Percentiles rank a stretch among this genome's conserved stretches.
Conservation (phyloP, 2,888 invertebrate genomes). For the Sinohyriopsis cumingii region DNA sequence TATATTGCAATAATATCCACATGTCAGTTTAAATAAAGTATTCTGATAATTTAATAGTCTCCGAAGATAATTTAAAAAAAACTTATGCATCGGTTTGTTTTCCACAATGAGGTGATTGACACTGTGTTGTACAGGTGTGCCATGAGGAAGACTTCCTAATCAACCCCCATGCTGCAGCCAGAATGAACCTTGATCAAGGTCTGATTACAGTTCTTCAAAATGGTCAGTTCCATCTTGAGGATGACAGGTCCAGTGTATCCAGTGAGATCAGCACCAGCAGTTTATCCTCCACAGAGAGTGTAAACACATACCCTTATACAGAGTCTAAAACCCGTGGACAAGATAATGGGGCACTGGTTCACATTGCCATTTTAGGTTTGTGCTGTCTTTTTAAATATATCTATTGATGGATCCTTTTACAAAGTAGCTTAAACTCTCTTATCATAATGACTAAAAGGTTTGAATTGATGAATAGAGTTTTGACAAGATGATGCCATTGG, state of each 20-base stretch:
- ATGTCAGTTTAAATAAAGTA: too few species aligned
- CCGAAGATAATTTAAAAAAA: not conserved
- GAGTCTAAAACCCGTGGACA: constrained; percentile 43
- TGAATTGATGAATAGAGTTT: too few species aligned
- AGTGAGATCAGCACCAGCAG: constrained; percentile 34
- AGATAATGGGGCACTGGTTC: constrained; percentile 64
- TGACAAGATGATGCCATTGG: too few species aligned
- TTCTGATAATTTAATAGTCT: not conserved
- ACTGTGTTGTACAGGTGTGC: not conserved
- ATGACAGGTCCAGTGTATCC: constrained; percentile 23
- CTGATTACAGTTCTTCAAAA: constrained; percentile 42
- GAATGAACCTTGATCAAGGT: constrained; percentile 15
- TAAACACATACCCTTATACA: constrained; percentile 32
- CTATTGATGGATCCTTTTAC: too few species aligned
- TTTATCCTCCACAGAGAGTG: constrained; percentile 18
- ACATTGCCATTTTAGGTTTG: constrained; percentile 60
- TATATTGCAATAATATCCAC: too few species aligned
- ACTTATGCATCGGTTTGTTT: not conserved
- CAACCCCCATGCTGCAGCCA: constrained; percentile 35
- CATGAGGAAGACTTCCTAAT: constrained; percentile 21
- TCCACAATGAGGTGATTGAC: not conserved
- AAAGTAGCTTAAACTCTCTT: too few species aligned
- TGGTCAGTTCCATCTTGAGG: constrained; percentile 30
- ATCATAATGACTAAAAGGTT: too few species aligned
- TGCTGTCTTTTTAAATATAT: not conserved